These are phyloP conservation scores for Formicarius rufipectus DNA, from an alignment of 2,113 vertebrate species.

Conservation along the genomic window DNA sequence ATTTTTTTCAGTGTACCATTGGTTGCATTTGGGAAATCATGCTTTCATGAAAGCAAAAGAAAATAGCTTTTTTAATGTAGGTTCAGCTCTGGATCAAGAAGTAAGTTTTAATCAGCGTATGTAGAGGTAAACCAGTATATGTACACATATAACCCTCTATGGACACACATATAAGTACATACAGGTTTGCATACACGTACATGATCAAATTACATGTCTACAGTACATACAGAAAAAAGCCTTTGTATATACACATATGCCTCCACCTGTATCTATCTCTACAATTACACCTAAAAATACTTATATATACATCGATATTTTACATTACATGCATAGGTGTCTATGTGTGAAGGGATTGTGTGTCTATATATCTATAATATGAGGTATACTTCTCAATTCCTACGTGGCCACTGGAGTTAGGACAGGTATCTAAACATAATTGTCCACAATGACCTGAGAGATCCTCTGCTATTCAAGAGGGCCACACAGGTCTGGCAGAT, in stretches of 20 bases:
- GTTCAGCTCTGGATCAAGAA: not conserved
- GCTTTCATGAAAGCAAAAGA: not conserved
- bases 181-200: not conserved
- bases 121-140: not conserved
- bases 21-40: not conserved
- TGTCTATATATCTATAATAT: not conserved
- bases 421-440: not conserved
- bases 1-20: not conserved
- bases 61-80: not conserved
- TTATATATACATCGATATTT: not conserved
- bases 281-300: not conserved
- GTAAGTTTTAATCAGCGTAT: rapidly evolving
- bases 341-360: not conserved
- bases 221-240: not conserved
- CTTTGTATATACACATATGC: not conserved
- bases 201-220: not conserved
- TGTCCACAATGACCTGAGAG: not conserved
- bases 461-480: not conserved
- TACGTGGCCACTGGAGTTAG: not conserved
- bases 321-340: too few relatives aligned
- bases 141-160: too few relatives aligned
- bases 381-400: not conserved
- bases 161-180: not conserved
- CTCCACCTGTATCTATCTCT: not conserved
- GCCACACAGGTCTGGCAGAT: not conserved